Evolutionary conservation across 2,113 vertebrate genomes (phyloP), one percentile per base, ranked within the genome.

Genomic region (Egretta garzetta): DNA sequence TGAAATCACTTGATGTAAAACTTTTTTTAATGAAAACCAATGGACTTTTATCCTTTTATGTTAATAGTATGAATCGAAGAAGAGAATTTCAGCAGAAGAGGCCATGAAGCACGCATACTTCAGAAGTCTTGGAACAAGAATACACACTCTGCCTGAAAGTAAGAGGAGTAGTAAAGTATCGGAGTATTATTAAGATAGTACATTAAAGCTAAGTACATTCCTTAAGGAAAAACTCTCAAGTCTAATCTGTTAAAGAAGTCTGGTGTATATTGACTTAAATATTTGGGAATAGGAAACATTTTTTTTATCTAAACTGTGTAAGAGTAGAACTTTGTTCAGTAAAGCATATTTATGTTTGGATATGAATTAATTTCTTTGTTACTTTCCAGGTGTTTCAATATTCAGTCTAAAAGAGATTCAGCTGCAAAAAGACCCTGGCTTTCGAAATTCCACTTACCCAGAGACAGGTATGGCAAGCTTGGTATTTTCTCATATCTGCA

Each of bases 381-480:
- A 59, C 47, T 9, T 98, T 98, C 53, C 97, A 99, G 99, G 97
- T 97, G 95, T 99, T 88, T 99, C 99, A 75, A 99, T 99, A 98
- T 99, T 99, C 98, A 99, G 99, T 94, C 98, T 99, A 98, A 99
- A 99, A 98, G 99, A 99, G 95, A 98, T 99, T 97, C 99, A 99
- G 59, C 97, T 99, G 97, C 99, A 99, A 97, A 99, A 99, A 98
- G 99, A 99, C 96, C 99, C 99, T 56, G 99, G 99, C 97, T 99
- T 99, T 98, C 98, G 99, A 98, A 99, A 98, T 98, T 99, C 99
- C 81, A 98, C 99, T 39, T 99, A 99, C 97, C 99, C 99, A 94
- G 99, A 99, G 96, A 99, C 99, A 98, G 99, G 99, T 99, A 98
- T 83, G 96, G 88, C 77, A 95, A 76, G 19, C 27, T 77, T 28